These are phyloP conservation scores for Iselma pallidipennis DNA, from an alignment of 2,888 invertebrate species.

Conservation along the genomic window DNA sequence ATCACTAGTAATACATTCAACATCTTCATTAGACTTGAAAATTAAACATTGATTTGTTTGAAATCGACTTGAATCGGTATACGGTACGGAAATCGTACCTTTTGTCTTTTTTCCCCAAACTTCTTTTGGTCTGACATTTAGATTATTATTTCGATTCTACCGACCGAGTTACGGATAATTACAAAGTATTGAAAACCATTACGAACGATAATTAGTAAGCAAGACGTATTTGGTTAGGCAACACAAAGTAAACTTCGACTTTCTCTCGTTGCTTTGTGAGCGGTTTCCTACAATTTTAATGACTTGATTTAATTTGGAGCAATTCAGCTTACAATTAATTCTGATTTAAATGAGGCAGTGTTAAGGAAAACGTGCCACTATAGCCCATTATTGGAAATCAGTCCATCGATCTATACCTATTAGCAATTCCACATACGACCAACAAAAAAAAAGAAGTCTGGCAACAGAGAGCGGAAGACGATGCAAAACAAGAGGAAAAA, in stretches of 20 bases:
- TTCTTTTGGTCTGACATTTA: no score
- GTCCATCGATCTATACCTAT: background rate
- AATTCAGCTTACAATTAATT: constrained; percentile 19
- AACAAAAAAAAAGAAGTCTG: no score
- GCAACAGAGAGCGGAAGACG: no score
- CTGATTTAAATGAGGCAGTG: constrained; percentile 7
- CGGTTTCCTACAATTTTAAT: constrained; percentile 19
- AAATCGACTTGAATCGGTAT: no score
- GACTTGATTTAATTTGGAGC: constrained; percentile 19
- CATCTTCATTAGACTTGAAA: no score
- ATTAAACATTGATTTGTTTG: no score
- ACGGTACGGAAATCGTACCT: no score
- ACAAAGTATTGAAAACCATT: background rate
- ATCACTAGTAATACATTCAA: no score
- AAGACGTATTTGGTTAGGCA: constrained; percentile 10
- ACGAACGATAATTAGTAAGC: constrained; percentile 11
- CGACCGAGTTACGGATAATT: background rate
- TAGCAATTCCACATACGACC: no score
- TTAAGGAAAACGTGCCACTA: background rate
- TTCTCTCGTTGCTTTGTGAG: constrained; percentile 8
- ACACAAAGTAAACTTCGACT: background rate
- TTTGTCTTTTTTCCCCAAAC: no score
- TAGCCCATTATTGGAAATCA: background rate
- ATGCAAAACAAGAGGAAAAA: no score
- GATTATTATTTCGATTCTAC: no score